Evolutionary conservation across 2,888 invertebrate species (phyloP).

Genomic region (Cheilosia urbana): DNA sequence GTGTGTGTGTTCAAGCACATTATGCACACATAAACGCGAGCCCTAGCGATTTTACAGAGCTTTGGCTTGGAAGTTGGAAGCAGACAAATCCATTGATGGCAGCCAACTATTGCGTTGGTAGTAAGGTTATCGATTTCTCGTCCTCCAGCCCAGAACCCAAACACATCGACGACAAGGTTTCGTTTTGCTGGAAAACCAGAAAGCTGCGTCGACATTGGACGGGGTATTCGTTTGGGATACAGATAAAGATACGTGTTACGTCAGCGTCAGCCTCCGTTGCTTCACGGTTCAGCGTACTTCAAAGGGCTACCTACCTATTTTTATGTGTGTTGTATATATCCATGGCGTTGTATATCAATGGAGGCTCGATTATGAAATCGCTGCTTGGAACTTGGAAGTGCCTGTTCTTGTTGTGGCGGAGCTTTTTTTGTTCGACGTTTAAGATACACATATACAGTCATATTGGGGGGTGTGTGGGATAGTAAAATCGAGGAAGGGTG

Average conservation of each 20-base stretch:
- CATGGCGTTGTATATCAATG: conserved; percentile 24
- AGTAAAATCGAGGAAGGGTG: not conserved
- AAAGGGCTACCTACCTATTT: conserved; percentile 18
- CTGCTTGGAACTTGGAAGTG: conserved; percentile 21
- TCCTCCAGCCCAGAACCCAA: not conserved
- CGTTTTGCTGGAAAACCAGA: conserved; percentile 20
- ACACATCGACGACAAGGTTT: conserved; percentile 23
- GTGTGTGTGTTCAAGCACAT: not conserved
- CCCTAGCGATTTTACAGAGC: not conserved
- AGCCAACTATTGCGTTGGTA: conserved; percentile 34
- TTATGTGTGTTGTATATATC: not conserved
- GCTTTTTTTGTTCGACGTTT: conserved; percentile 24
- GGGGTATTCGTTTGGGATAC: not conserved
- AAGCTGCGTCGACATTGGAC: conserved; percentile 18
- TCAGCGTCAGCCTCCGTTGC: conserved; percentile 56
- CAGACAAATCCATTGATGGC: conserved; percentile 52
- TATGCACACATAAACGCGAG: conserved; percentile 5
- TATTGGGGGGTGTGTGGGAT: not conserved
- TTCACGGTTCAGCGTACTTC: conserved; percentile 62
- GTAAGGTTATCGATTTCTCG: conserved; percentile 53
- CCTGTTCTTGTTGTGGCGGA: conserved; percentile 11
- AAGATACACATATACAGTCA: not conserved
- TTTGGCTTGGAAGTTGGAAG: conserved; percentile 31
- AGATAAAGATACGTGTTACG: conserved; percentile 42
- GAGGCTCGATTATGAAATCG: conserved; percentile 43